Base-by-base conservation (phyloP, 1,140 invertebrate genomes). In the Alviniconcha marisindica region DNA sequence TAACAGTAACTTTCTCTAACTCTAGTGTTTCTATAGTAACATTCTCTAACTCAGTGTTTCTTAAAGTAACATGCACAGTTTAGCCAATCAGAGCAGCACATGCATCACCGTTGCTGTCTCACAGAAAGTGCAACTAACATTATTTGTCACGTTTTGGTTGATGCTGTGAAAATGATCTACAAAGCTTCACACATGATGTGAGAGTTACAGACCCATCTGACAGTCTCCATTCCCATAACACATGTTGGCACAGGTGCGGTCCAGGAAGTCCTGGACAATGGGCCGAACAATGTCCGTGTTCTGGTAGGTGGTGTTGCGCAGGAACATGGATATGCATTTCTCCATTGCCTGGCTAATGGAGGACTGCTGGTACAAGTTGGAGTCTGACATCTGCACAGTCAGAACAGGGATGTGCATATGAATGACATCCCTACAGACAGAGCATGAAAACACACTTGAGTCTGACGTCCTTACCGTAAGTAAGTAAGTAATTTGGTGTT, bases 181-280 rank as follows among this genome's bases (percentile, higher is more conserved):
- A 48, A 5, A 48, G 18, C 44, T 48, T 18, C 44, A 48, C 7
- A 48, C 44, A 63, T n/a, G 7, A 63, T 63, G 5, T 63, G 15
- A 51, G 18, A 76, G 40, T 2, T 1, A 51, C 73, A 31, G 10
- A 76, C 73, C 73, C 40, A 76, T 48, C 28, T 33, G 36, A 33
- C 82, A 83, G 21, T 38, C 42, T 71, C 82, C 82, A 56, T 83
- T 66, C 15, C 82, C 73, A 78, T 42, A 77, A 60, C 82, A 83
- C 31, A 83, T 51, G 44, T 40, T 44, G 42, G 77, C n/a, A 38
- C 85, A 86, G 10, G 56, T 83, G 54, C 48, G 40, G 38, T 86
- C 21, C 1, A 82, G 21, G 71, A 81, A 83, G 10, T 38, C 24
- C 10, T 81, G 12, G 24, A 77, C 77, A 24, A 54, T 24, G 12